A percentile compares a stretch with the other conserved stretches of the same genome.
These are phyloP conservation scores for Procambarus clarkii DNA, from an alignment of 1,140 invertebrate species.

Conservation along the genomic window DNA sequence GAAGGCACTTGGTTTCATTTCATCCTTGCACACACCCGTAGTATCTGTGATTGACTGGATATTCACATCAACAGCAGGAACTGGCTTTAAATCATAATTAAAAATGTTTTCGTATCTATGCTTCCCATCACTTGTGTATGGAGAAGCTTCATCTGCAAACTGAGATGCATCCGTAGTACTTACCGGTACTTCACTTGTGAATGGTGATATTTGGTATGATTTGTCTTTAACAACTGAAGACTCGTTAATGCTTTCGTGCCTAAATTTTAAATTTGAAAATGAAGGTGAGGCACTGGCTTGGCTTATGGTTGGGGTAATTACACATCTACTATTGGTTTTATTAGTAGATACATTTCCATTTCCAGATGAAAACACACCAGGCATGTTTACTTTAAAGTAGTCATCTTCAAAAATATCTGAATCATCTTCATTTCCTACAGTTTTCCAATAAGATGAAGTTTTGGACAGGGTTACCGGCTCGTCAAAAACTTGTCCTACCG, in stretches of 20 bases:
- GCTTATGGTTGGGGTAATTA: conserved; percentile 21
- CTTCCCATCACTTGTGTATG: not conserved
- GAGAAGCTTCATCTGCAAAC: not conserved
- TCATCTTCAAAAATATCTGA: conserved; percentile 73
- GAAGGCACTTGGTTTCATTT: conserved; percentile 49
- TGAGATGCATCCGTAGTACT: not conserved
- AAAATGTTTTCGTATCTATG: conserved; percentile 54
- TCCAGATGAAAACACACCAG: conserved; percentile 65
- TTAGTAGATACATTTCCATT: not conserved
- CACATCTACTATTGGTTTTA: not conserved
- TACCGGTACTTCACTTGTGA: not conserved
- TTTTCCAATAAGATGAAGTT: conserved; percentile 63
- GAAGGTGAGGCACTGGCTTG: conserved; percentile 45
- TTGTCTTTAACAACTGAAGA: not conserved
- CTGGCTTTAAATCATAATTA: not conserved
- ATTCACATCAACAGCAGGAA: not conserved
- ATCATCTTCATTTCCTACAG: conserved; percentile 46
- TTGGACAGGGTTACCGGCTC: conserved; percentile 41
- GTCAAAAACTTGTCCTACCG: not conserved
- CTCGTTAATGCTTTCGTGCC: conserved; percentile 36
- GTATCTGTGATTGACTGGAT: not conserved
- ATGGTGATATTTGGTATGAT: not conserved
- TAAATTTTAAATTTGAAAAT: not conserved
- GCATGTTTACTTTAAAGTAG: conserved; percentile 73
- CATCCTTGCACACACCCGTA: not conserved